A percentile compares a stretch with the other conserved stretches of the same genome.
These are phyloP conservation scores for Semaprochilodus insignis DNA, from an alignment of 2,797 vertebrate species.

Conservation along the genomic window DNA sequence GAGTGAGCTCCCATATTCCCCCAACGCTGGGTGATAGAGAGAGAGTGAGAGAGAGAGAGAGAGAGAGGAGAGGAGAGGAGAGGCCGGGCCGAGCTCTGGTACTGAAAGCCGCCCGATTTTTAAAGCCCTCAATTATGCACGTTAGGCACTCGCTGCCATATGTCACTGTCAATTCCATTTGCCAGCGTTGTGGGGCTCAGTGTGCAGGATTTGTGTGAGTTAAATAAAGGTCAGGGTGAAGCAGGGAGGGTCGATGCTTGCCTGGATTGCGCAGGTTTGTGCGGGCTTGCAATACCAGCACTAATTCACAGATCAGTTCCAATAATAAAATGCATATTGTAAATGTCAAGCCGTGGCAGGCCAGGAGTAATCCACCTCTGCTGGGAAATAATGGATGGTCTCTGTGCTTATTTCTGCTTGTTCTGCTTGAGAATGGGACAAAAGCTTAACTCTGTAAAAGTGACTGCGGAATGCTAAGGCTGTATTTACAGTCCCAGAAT, in stretches of 20 bases:
- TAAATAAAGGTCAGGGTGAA: conserved; percentile 85
- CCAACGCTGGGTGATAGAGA: conserved; percentile 28
- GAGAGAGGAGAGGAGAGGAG: conserved; percentile 18
- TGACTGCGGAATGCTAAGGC: conserved; percentile 38
- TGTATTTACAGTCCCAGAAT: conserved; percentile 41
- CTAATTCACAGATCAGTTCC: conserved; percentile 86
- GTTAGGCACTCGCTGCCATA: conserved; percentile 78
- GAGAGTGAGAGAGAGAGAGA: not conserved
- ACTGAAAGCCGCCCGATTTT: conserved; percentile 66
- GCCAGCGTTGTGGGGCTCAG: conserved; percentile 74
- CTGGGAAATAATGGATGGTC: conserved; percentile 83
- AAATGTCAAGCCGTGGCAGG: conserved; percentile 83
- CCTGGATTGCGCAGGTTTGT: conserved; percentile 50
- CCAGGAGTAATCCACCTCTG: conserved; percentile 77
- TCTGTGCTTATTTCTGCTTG: conserved; percentile 52
- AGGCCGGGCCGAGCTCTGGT: not conserved
- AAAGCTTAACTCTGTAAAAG: conserved; percentile 43
- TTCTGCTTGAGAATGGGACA: conserved; percentile 49
- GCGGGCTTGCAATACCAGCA: conserved; percentile 66
- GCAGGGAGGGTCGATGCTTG: conserved; percentile 71
- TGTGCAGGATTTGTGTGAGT: conserved; percentile 80
- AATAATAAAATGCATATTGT: conserved; percentile 86
- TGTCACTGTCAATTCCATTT: conserved; percentile 83
- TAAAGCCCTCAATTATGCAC: conserved; percentile 82
- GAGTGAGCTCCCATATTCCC: conserved; percentile 38